Evolutionary conservation across 2,888 invertebrate species (phyloP).

Genomic region (Onchidella celtica): DNA sequence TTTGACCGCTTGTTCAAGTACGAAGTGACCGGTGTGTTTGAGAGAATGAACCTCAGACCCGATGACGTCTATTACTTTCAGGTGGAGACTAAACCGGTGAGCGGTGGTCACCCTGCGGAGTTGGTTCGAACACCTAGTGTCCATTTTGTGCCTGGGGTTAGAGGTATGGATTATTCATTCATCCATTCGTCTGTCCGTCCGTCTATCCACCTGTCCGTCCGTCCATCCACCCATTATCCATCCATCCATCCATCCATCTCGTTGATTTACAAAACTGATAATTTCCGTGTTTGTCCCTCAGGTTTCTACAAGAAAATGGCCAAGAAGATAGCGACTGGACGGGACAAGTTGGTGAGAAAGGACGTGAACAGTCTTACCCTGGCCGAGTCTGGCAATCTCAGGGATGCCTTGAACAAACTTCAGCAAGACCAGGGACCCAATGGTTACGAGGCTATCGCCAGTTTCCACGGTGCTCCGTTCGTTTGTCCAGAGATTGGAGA

Average conservation of each 20-base stretch:
- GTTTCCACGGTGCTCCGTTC: slow-evolving; percentile 57
- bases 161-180: not conserved
- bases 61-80: slow-evolving; percentile 50
- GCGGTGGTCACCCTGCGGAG: slow-evolving; percentile 50
- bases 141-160: slow-evolving; percentile 49
- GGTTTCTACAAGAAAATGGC: too few species aligned
- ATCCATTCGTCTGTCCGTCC: too few species aligned
- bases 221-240: too few species aligned
- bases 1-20: slow-evolving; percentile 57
- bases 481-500: slow-evolving; percentile 47
- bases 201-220: too few species aligned
- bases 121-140: slow-evolving; percentile 52
- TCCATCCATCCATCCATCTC: too few species aligned
- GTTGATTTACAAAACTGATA: too few species aligned
- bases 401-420: slow-evolving; percentile 53
- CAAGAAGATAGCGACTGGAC: not conserved
- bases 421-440: slow-evolving; percentile 53
- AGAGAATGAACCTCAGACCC: slow-evolving; percentile 45
- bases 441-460: slow-evolving; percentile 57
- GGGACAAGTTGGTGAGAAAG: slow-evolving; percentile 51
- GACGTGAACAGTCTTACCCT: slow-evolving; percentile 51
- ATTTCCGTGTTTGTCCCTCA: too few species aligned
- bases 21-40: slow-evolving; percentile 55
- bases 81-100: slow-evolving; percentile 38
- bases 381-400: slow-evolving; percentile 51